Percentiles rank a stretch among this genome's conserved stretches.
Evolutionary conservation across 2,113 vertebrate genomes (phyloP).

Genomic region (Cavia aperea): DNA sequence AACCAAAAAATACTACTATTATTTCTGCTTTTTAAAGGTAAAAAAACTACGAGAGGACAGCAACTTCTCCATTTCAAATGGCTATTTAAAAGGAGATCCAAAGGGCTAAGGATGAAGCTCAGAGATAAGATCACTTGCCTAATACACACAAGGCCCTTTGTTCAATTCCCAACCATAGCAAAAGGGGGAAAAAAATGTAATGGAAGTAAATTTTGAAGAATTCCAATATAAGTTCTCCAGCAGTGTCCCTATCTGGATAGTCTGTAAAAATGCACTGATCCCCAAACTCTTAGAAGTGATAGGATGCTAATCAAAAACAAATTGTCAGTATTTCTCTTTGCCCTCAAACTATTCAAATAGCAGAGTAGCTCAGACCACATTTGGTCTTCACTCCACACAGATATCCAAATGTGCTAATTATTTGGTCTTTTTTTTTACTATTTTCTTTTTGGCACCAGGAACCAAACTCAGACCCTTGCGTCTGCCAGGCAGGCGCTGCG

Average conservation of each 20-base stretch:
- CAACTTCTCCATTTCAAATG: background rate
- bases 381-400: background rate
- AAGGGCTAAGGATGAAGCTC: background rate
- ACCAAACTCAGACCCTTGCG: too few relatives aligned
- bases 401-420: background rate
- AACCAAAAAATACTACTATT: background rate
- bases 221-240: background rate
- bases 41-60: background rate
- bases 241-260: background rate
- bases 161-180: background rate
- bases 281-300: background rate
- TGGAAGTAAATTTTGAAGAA: background rate
- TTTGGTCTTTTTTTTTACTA: background rate
- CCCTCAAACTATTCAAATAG: background rate
- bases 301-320: background rate
- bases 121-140: background rate
- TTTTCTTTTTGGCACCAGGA: too few relatives aligned
- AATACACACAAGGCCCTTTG: background rate
- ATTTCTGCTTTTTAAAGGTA: background rate
- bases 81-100: background rate
- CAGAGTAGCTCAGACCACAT: background rate
- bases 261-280: background rate
- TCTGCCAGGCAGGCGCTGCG: too few relatives aligned
- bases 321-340: background rate
- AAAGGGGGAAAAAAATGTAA: too few relatives aligned